phyloP scores from a whole-genome alignment of 1,140 invertebrate genomes.

The Pomacea maculata region DNA sequence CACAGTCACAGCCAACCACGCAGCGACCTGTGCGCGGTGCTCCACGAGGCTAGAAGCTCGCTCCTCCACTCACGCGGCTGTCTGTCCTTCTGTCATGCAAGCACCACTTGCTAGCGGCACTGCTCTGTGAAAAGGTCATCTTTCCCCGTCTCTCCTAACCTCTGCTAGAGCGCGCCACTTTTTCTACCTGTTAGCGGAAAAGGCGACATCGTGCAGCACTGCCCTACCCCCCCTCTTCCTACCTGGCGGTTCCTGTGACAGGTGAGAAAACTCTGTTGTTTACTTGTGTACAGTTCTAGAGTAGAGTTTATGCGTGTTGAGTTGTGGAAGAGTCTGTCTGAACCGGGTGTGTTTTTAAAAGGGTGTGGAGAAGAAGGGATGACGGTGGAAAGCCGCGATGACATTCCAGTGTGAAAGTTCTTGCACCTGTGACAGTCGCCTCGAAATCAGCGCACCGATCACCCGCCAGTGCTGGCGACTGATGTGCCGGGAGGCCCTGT shows the following conservation, averaged over 20 bases:
- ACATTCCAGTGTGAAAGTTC: constrained; percentile 4
- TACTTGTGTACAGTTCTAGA: neutral
- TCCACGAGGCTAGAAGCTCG: neutral
- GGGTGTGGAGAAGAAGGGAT: neutral
- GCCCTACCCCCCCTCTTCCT: neutral
- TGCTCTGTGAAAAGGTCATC: constrained; percentile 5
- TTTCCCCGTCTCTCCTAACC: neutral
- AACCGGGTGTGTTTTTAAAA: neutral
- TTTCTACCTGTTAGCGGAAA: neutral
- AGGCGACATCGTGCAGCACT: neutral
- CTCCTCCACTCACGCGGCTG: too few relatives aligned
- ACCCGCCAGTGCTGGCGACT: constrained; percentile 9
- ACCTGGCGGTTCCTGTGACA: neutral
- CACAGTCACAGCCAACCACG: too few relatives aligned
- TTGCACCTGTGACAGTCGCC: constrained; percentile 6
- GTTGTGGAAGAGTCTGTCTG: neutral
- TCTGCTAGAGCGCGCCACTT: neutral
- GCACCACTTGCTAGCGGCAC: neutral
- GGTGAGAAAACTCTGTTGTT: neutral
- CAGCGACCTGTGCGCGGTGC: neutral
- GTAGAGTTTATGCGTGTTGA: neutral
- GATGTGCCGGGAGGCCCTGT: constrained; percentile 1
- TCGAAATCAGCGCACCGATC: neutral
- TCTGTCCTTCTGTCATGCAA: neutral
- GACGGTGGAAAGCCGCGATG: neutral